Evolutionary conservation across 2,113 vertebrate genomes (phyloP).

Genomic region (Desmodus rotundus): DNA sequence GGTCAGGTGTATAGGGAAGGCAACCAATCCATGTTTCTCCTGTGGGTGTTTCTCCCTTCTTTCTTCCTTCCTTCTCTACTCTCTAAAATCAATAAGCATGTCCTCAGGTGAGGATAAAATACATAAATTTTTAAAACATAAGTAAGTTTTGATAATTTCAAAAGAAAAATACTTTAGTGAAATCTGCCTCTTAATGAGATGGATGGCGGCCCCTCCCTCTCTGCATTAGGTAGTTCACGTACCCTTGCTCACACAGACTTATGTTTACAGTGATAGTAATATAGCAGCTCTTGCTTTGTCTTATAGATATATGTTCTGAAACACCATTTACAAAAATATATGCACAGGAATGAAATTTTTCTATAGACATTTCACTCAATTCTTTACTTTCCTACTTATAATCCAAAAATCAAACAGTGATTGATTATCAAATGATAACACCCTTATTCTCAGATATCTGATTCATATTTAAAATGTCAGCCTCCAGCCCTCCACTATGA

Average conservation of each 20-base stretch:
- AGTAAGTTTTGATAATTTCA: background rate
- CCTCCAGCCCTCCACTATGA: background rate
- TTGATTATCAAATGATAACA: background rate
- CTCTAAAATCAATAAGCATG: too few species aligned
- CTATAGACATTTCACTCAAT: background rate
- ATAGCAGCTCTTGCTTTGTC: background rate
- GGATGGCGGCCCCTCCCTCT: background rate
- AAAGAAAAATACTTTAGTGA: background rate
- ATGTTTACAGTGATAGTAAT: background rate
- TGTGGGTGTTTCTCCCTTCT: too few species aligned
- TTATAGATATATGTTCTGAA: background rate
- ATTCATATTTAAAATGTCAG: background rate
- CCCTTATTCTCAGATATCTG: background rate
- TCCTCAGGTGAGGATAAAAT: too few species aligned
- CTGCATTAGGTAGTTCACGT: background rate
- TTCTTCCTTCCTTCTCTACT: too few species aligned
- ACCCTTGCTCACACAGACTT: background rate
- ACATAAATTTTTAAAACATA: background rate
- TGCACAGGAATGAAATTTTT: background rate
- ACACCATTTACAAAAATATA: background rate
- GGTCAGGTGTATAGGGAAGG: too few species aligned
- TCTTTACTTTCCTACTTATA: background rate
- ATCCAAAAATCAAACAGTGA: background rate
- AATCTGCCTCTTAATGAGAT: background rate
- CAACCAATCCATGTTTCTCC: too few species aligned